A percentile compares a stretch with the other conserved stretches of the same genome.
Conservation (phyloP, 2,113 vertebrate genomes). For the human region DNA sequence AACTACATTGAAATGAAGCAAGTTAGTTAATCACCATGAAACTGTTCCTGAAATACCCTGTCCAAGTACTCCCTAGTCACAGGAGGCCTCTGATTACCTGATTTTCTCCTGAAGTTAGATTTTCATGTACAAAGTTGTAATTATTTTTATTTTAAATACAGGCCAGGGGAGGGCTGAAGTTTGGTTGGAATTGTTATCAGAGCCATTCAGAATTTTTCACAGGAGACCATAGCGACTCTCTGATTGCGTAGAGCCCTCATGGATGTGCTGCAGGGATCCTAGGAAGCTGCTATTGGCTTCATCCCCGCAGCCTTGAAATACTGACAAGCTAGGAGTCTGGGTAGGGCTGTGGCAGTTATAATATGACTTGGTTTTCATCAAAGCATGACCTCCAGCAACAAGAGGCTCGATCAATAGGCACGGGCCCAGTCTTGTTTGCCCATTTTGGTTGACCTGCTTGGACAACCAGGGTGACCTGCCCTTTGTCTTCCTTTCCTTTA, state of each 20-base stretch:
- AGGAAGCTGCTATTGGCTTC: background rate
- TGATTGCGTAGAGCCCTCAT: no score
- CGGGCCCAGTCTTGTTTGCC: background rate
- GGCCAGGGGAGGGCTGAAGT: background rate
- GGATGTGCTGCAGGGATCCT: rapidly evolving
- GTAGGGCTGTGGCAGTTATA: rapidly evolving
- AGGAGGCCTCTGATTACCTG: slow-evolving; percentile 22
- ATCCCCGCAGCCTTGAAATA: background rate
- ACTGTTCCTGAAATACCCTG: slow-evolving; percentile 57
- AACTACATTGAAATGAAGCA: slow-evolving; percentile 73
- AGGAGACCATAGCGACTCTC: no score
- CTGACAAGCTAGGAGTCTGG: background rate
- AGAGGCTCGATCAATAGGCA: background rate
- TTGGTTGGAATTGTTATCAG: background rate
- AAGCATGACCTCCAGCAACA: background rate
- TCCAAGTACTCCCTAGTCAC: slow-evolving; percentile 8
- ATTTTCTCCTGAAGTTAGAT: slow-evolving; percentile 34
- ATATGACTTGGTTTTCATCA: background rate
- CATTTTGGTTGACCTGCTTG: background rate
- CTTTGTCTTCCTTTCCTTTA: background rate
- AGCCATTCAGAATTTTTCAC: background rate
- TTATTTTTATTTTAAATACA: background rate
- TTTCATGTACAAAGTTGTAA: background rate
- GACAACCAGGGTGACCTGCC: background rate
- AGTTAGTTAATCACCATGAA: slow-evolving; percentile 79